Conservation (phyloP, 2,888 invertebrate genomes). For the Luperina testacea region DNA sequence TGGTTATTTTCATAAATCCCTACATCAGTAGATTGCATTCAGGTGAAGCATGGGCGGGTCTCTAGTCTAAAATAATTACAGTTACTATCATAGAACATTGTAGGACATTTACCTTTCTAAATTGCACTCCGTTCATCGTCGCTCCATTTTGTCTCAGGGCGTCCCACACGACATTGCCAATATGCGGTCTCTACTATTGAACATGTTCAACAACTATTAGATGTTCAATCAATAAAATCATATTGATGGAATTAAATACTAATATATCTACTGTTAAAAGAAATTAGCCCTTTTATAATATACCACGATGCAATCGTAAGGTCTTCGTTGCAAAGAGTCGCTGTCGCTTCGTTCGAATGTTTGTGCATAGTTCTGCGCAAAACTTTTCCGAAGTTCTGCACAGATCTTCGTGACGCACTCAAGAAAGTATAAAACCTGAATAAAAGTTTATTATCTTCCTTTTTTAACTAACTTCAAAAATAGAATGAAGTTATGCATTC, state of each 20-base stretch:
- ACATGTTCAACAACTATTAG: background rate
- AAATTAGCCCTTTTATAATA: background rate
- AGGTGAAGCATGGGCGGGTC: background rate
- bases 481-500: background rate
- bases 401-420: background rate
- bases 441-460: too few relatives aligned
- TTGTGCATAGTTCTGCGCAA: constrained; percentile 21
- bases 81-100: background rate
- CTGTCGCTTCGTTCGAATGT: constrained; percentile 4
- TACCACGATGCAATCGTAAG: background rate
- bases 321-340: background rate
- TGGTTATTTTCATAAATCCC: background rate
- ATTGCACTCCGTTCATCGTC: constrained; percentile 14
- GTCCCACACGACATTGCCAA: background rate
- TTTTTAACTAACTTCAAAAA: background rate
- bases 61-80: background rate
- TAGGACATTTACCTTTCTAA: constrained; percentile 2
- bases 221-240: constrained; percentile 6
- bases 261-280: background rate
- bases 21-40: background rate
- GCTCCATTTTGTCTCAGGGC: constrained; percentile 11
- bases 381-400: constrained; percentile 16
- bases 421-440: background rate
- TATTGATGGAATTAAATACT: constrained; percentile 3
- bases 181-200: constrained; percentile 3